Conservation (phyloP, 2,888 invertebrate genomes). For the Ctena decussata region DNA sequence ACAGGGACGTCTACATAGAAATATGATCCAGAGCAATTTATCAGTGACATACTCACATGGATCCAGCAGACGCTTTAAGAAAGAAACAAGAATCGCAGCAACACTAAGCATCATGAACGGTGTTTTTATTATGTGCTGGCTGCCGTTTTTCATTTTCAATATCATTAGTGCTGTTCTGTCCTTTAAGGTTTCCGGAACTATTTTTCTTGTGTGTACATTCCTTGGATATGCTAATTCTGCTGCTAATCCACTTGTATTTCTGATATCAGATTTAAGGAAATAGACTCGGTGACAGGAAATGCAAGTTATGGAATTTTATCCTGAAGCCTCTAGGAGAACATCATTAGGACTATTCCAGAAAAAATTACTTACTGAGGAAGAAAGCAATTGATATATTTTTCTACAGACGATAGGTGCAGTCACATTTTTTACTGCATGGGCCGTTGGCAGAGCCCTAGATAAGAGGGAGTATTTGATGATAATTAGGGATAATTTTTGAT, state of each 20-base stretch:
- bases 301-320: too few species aligned
- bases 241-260: neutral
- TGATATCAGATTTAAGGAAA: neutral
- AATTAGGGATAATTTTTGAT: too few species aligned
- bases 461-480: too few species aligned
- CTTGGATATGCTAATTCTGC: slow-evolving; percentile 4
- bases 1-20: neutral
- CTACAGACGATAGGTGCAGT: too few species aligned
- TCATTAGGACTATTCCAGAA: too few species aligned
- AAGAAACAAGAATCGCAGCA: neutral
- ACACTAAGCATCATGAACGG: neutral
- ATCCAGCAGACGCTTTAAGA: neutral
- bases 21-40: neutral
- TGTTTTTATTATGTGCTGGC: neutral
- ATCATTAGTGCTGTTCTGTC: neutral
- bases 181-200: neutral
- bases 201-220: neutral
- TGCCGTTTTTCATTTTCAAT: neutral
- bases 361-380: too few species aligned
- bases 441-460: too few species aligned
- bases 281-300: neutral
- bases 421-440: too few species aligned
- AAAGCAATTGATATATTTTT: too few species aligned
- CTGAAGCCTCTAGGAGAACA: too few species aligned
- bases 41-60: neutral